Percentiles rank a stretch among this genome's conserved stretches.
Evolutionary conservation across 2,888 invertebrate genomes (phyloP).

Genomic region (Eurytoma adleriae): DNA sequence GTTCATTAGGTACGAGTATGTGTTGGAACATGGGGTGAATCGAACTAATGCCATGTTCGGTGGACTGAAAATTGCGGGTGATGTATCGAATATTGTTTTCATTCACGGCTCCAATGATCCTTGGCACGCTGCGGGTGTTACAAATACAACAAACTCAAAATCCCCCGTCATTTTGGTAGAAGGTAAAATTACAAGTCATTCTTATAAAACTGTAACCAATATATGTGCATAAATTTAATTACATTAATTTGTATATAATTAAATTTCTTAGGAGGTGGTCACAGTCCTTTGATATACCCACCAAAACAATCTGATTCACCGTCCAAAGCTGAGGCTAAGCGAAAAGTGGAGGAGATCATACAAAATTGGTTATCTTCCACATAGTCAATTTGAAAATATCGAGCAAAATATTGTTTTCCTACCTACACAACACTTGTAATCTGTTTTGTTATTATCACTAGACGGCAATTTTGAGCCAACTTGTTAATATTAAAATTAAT

Average conservation of each 20-base stretch:
- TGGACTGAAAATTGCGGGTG: slow-evolving; percentile 80
- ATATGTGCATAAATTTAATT: not conserved
- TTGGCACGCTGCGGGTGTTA: slow-evolving; percentile 89
- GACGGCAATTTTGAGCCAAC: no score
- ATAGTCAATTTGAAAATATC: no score
- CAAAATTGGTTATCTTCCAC: not conserved
- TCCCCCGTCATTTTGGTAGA: slow-evolving; percentile 86
- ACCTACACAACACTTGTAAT: no score
- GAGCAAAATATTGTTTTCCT: no score
- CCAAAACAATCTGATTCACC: slow-evolving; percentile 63
- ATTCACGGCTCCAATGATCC: slow-evolving; percentile 94
- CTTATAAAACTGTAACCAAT: no score
- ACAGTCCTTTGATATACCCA: slow-evolving; percentile 96
- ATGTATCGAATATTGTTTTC: slow-evolving; percentile 85
- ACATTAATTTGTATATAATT: no score
- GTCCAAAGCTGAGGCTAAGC: not conserved
- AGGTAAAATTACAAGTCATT: no score
- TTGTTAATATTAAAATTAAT: no score
- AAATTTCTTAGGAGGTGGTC: slow-evolving; percentile 86
- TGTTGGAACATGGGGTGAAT: slow-evolving; percentile 77
- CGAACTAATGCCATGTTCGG: slow-evolving; percentile 89
- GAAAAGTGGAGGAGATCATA: not conserved
- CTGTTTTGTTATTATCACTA: no score
- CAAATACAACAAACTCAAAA: slow-evolving; percentile 77
- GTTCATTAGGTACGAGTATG: not conserved